A percentile compares a stretch with the other conserved stretches of the same genome.
These are phyloP conservation scores for Cherax quadricarinatus DNA, from an alignment of 1,140 invertebrate genomes.

Conservation along the genomic window DNA sequence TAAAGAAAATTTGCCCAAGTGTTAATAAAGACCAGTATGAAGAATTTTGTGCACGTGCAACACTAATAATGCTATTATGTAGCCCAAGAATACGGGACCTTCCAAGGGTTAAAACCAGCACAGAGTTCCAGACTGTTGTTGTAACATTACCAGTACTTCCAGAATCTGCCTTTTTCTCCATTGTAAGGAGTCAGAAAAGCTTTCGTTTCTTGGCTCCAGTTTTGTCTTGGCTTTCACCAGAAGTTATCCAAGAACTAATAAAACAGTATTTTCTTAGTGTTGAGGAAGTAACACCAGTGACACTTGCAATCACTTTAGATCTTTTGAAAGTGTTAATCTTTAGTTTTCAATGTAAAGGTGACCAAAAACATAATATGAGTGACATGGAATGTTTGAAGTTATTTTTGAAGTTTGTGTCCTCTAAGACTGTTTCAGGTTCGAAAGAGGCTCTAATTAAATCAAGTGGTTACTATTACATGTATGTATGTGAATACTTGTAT, in stretches of 20 bases:
- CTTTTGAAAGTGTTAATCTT: slow-evolving; percentile 39
- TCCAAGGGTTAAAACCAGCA: slow-evolving; percentile 1
- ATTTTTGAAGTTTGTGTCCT: slow-evolving; percentile 38
- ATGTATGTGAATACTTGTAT: slow-evolving; percentile 41
- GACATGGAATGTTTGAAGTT: not conserved
- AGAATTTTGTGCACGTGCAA: slow-evolving; percentile 28
- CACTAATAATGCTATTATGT: slow-evolving; percentile 34
- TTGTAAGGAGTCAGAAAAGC: slow-evolving; percentile 50
- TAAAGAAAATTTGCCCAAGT: slow-evolving; percentile 15
- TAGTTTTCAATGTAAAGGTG: not conserved
- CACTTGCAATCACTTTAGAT: slow-evolving; percentile 41
- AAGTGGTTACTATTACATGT: slow-evolving; percentile 54
- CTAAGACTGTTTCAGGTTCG: slow-evolving; percentile 17
- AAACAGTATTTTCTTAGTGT: slow-evolving; percentile 17
- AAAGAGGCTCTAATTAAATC: slow-evolving; percentile 7
- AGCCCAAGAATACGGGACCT: slow-evolving; percentile 26
- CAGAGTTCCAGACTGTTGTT: slow-evolving; percentile 26
- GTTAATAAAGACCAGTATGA: slow-evolving; percentile 1
- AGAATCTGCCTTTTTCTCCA: slow-evolving; percentile 34
- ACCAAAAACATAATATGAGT: not conserved
- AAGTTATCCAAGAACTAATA: not conserved
- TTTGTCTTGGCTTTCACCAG: slow-evolving; percentile 30
- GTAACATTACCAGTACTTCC: slow-evolving; percentile 26
- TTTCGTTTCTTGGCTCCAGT: slow-evolving; percentile 29
- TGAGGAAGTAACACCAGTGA: slow-evolving; percentile 48